Evolutionary conservation across 1,140 invertebrate genomes (phyloP).

Genomic region (Platyscapa corneri): DNA sequence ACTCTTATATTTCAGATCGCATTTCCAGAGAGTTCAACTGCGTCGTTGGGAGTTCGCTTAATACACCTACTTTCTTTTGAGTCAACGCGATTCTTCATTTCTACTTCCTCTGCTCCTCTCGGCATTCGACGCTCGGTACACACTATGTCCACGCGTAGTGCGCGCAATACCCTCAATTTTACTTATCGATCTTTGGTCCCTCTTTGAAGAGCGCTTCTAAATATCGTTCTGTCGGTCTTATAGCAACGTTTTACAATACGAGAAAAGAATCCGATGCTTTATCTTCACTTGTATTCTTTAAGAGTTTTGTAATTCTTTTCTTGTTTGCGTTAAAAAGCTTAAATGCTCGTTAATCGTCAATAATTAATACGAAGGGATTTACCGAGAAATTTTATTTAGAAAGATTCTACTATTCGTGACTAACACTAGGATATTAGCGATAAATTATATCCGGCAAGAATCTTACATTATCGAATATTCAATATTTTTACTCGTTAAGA

Average conservation of each 20-base stretch:
- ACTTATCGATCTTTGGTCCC: constrained; percentile 42
- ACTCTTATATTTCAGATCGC: constrained; percentile 4
- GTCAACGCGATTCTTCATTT: background rate
- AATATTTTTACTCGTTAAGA: no score
- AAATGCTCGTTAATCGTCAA: background rate
- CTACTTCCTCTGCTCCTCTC: background rate
- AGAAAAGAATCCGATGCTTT: background rate
- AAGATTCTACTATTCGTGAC: background rate
- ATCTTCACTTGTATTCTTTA: background rate
- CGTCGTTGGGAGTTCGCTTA: background rate
- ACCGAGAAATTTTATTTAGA: background rate
- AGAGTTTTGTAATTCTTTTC: background rate
- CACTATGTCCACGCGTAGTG: background rate
- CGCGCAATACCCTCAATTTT: constrained; percentile 25
- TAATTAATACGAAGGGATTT: background rate
- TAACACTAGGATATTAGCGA: no score
- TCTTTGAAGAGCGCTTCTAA: constrained; percentile 32
- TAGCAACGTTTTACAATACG: background rate
- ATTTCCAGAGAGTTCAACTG: background rate
- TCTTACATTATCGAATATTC: no score
- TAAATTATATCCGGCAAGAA: no score
- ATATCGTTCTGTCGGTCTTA: constrained; percentile 11
- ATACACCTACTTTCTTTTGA: background rate
- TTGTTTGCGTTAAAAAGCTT: background rate
- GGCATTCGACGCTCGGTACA: background rate